Percentiles rank a stretch among this genome's conserved stretches.
These are phyloP conservation scores for Metaphire vulgaris DNA, from an alignment of 1,140 invertebrate species.

Conservation along the genomic window DNA sequence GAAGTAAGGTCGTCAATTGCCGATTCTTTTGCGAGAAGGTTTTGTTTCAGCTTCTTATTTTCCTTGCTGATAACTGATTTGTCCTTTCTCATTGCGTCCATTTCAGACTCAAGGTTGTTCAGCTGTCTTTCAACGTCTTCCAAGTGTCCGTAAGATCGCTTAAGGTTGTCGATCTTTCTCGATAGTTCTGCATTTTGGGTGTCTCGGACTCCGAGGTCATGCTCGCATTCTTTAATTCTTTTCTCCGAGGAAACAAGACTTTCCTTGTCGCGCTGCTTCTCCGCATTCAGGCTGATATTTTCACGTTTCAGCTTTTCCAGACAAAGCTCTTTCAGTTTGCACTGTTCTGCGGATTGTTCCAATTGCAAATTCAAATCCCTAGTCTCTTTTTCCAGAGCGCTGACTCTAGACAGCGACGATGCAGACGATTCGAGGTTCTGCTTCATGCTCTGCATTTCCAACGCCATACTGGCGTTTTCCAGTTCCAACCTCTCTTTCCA, in stretches of 20 bases:
- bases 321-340: slow-evolving; percentile 44
- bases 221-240: slow-evolving; percentile 57
- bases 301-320: slow-evolving; percentile 48
- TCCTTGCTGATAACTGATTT: slow-evolving; percentile 54
- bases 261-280: slow-evolving; percentile 54
- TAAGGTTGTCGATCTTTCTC: slow-evolving; percentile 52
- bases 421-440: slow-evolving; percentile 52
- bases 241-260: slow-evolving; percentile 54
- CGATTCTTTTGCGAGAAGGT: slow-evolving; percentile 57
- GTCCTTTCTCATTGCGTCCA: slow-evolving; percentile 50
- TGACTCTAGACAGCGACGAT: slow-evolving; percentile 50
- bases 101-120: slow-evolving; percentile 52
- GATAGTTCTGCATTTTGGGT: slow-evolving; percentile 54
- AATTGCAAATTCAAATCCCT: not conserved
- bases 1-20: slow-evolving; percentile 51
- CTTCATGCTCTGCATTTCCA: slow-evolving; percentile 54
- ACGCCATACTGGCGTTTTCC: slow-evolving; percentile 58
- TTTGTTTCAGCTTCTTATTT: slow-evolving; percentile 66
- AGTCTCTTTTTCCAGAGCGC: slow-evolving; percentile 52
- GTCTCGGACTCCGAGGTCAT: slow-evolving; percentile 59
- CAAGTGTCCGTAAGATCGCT: slow-evolving; percentile 49
- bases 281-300: slow-evolving; percentile 47
- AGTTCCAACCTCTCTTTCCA: slow-evolving; percentile 60
- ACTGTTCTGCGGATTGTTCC: slow-evolving; percentile 45
- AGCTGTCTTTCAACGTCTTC: slow-evolving; percentile 54